Conservation (phyloP, 2,888 invertebrate genomes). For the Lithophane semibrunnea region DNA sequence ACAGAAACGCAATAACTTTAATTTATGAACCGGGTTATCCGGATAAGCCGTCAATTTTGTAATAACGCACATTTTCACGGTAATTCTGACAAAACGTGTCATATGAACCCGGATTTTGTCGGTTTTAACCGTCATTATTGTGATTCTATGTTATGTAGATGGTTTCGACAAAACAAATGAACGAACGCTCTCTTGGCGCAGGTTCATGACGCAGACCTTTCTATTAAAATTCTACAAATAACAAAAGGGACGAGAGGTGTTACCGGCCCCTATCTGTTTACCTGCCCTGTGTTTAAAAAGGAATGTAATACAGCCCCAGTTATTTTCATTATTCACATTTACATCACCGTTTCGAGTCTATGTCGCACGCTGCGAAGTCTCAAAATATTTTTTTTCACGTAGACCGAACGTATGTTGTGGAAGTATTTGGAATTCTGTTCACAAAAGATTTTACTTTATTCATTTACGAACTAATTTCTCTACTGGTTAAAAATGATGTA, state of each 20-base stretch:
- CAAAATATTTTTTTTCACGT: slow-evolving; percentile 46
- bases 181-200: slow-evolving; percentile 50
- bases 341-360: slow-evolving; percentile 75
- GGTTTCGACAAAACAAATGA: slow-evolving; percentile 68
- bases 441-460: slow-evolving; percentile 4
- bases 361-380: slow-evolving; percentile 51
- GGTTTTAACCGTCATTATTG: slow-evolving; percentile 68
- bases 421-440: slow-evolving; percentile 34
- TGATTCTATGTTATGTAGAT: slow-evolving; percentile 62
- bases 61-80: slow-evolving; percentile 56
- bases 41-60: slow-evolving; percentile 55
- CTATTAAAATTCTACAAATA: slow-evolving; percentile 89
- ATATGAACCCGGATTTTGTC: slow-evolving; percentile 62
- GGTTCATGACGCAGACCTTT: slow-evolving; percentile 76
- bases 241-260: slow-evolving; percentile 83
- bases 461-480: background rate
- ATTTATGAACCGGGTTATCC: slow-evolving; percentile 49
- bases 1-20: slow-evolving; percentile 52
- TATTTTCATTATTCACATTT: slow-evolving; percentile 86
- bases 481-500: slow-evolving; percentile 3
- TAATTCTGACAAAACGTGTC: slow-evolving; percentile 55
- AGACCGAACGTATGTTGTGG: slow-evolving; percentile 1
- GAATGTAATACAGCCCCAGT: slow-evolving; percentile 88
- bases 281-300: slow-evolving; percentile 84
- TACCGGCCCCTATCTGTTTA: slow-evolving; percentile 84